phyloP scores from a whole-genome alignment of 2,113 vertebrate species.

The Ceyx cyanopectus region DNA sequence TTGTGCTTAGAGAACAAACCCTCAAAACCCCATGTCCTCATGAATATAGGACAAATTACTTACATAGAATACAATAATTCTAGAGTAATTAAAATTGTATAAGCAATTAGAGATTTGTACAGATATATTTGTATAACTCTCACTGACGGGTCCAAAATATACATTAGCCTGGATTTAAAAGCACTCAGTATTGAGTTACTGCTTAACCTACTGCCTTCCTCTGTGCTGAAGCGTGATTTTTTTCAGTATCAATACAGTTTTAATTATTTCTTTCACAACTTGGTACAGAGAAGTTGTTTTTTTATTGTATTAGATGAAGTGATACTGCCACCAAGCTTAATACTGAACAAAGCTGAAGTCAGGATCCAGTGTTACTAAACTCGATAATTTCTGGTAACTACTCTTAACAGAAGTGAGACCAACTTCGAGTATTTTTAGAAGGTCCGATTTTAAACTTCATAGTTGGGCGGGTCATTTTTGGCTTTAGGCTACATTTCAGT shows the following conservation, averaged over 20 bases:
- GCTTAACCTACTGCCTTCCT: not conserved
- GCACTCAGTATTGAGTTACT: not conserved
- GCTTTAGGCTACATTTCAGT: not conserved
- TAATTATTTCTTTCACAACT: not conserved
- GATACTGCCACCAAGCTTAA: not conserved
- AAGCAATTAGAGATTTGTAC: not conserved
- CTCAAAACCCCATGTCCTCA: not conserved
- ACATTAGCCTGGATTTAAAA: not conserved
- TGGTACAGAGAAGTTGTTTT: not conserved
- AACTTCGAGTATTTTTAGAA: slow-evolving; percentile 38
- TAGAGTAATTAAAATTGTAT: not conserved
- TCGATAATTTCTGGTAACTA: not conserved
- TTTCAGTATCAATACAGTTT: not conserved
- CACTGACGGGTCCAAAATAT: not conserved
- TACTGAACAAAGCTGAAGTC: not conserved
- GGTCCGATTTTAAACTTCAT: not conserved
- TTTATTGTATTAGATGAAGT: not conserved
- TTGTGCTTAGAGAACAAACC: not conserved
- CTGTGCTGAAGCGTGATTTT: not conserved
- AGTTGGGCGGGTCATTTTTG: not conserved
- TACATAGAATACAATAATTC: not conserved
- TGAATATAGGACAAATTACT: not conserved
- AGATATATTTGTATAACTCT: not conserved
- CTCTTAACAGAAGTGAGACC: not conserved
- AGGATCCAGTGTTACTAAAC: not conserved